Evolutionary conservation across 2,888 invertebrate genomes (phyloP).

Genomic region (Andrena bicolor): DNA sequence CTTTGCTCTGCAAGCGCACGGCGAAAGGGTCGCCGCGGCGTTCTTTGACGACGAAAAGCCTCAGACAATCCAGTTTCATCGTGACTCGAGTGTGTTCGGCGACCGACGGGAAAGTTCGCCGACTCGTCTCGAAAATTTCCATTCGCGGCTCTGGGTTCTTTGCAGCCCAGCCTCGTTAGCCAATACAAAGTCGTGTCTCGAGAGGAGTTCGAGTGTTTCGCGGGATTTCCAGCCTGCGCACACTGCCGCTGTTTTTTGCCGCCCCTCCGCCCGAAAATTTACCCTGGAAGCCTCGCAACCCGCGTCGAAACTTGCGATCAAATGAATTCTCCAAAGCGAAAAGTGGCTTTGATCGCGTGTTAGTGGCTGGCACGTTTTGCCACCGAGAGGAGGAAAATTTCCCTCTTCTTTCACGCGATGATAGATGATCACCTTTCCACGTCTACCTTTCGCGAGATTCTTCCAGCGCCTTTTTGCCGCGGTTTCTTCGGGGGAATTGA

Average conservation of each 20-base stretch:
- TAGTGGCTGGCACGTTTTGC: too few species aligned
- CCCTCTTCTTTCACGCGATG: neutral
- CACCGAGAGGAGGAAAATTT: too few species aligned
- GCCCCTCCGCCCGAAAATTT: neutral
- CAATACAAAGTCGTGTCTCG: constrained; percentile 62
- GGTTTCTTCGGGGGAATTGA: constrained; percentile 30
- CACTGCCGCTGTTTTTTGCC: neutral
- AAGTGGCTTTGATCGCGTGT: neutral
- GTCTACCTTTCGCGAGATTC: neutral
- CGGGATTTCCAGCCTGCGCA: constrained; percentile 6
- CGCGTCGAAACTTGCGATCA: neutral
- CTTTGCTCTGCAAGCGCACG: neutral
- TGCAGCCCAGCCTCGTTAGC: constrained; percentile 51
- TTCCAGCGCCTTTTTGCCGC: constrained; percentile 36
- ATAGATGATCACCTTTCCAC: constrained; percentile 11
- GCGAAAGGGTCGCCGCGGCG: constrained; percentile 30
- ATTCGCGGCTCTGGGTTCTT: constrained; percentile 30
- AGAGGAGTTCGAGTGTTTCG: constrained; percentile 50
- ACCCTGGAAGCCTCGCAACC: neutral
- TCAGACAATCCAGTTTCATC: constrained; percentile 49
- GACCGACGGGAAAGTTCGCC: constrained; percentile 40
- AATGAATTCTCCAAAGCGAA: neutral
- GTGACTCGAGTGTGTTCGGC: constrained; percentile 29
- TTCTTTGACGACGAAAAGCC: constrained; percentile 33
- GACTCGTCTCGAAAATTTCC: constrained; percentile 54